Evolutionary conservation across 2,888 invertebrate species (phyloP).

Genomic region (Glyphotaelius pellucidus): DNA sequence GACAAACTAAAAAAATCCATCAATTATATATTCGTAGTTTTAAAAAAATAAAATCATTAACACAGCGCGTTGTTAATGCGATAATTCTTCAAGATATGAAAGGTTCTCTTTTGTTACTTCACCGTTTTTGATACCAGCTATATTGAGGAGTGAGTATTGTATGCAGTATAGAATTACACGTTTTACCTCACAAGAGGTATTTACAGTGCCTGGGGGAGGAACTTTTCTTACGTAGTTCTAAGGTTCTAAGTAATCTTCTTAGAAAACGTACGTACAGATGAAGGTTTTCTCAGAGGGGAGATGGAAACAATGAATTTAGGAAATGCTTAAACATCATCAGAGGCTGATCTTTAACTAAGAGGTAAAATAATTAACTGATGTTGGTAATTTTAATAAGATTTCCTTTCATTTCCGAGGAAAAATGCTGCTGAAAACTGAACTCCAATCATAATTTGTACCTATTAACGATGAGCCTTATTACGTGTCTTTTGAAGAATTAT

Average conservation of each 20-base stretch:
- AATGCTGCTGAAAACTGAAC: too few relatives aligned
- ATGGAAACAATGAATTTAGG: neutral
- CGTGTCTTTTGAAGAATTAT: too few relatives aligned
- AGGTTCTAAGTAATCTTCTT: conserved; percentile 38
- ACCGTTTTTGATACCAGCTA: neutral
- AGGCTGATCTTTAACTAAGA: neutral
- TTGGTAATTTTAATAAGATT: too few relatives aligned
- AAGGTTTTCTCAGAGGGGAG: neutral
- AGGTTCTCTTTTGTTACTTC: neutral
- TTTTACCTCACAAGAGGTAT: neutral
- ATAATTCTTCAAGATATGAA: neutral
- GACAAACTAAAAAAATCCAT: too few relatives aligned
- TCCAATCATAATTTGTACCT: too few relatives aligned
- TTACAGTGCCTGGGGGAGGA: neutral
- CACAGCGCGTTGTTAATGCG: neutral
- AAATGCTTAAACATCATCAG: neutral
- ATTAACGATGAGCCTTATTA: too few relatives aligned
- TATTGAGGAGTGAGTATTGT: conserved; percentile 5
- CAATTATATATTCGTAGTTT: too few relatives aligned
- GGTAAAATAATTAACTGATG: too few relatives aligned
- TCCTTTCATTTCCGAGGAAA: too few relatives aligned
- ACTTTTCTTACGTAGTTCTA: conserved; percentile 13
- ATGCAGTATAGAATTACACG: neutral
- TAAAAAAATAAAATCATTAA: neutral
- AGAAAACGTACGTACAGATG: neutral